phyloP scores from a whole-genome alignment of 92 coral and sea anemone species.

The Parazoanthus swiftii region DNA sequence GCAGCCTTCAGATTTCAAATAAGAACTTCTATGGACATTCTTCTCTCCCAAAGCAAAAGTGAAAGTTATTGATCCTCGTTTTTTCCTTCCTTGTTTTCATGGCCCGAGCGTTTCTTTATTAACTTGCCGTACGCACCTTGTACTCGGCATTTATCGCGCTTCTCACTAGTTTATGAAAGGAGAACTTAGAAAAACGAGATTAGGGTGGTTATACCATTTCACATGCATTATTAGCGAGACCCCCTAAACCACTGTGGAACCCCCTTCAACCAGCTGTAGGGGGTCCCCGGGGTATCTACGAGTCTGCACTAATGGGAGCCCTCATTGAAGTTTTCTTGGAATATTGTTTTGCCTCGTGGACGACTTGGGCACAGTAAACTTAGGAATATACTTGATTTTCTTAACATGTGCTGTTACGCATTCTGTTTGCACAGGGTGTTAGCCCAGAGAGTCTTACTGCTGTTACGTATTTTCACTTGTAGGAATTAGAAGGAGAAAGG shows the following conservation, averaged over 20 bases:
- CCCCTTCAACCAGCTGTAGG: neutral
- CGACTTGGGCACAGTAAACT: neutral
- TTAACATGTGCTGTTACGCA: neutral
- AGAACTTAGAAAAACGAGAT: no score
- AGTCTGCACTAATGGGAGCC: neutral
- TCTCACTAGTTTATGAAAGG: neutral
- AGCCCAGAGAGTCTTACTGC: neutral
- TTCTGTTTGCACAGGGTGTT: no score
- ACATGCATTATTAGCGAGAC: neutral
- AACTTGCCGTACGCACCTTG: no score
- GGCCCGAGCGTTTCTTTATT: no score
- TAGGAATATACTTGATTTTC: neutral
- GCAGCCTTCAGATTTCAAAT: no score
- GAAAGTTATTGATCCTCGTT: no score
- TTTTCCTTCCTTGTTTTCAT: no score
- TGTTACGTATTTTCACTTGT: neutral
- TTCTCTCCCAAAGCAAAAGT: no score
- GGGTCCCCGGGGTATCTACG: neutral
- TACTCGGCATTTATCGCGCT: neutral
- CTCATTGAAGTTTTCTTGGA: neutral
- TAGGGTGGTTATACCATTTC: neutral
- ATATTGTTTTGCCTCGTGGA: neutral
- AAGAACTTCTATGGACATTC: no score
- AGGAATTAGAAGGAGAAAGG: constrained; percentile 98
- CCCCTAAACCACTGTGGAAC: neutral